Conservation (phyloP, 2,113 vertebrate genomes). For the Dasypus novemcinctus region DNA sequence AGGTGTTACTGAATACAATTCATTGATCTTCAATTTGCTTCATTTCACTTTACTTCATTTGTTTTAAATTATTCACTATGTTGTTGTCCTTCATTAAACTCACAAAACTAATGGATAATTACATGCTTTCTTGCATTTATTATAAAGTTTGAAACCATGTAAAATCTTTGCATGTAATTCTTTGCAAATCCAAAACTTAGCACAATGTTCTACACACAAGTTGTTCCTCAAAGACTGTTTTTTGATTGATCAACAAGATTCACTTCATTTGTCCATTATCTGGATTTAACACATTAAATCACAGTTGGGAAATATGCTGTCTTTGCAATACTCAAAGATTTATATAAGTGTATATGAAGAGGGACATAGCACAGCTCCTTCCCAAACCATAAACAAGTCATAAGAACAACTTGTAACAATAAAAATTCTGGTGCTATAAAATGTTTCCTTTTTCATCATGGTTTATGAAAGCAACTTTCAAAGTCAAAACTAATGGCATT, state of each 20-base stretch:
- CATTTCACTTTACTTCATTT: neutral
- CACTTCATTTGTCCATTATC: neutral
- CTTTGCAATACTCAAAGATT: neutral
- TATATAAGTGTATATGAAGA: neutral
- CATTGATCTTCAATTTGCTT: neutral
- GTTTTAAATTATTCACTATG: slow-evolving; percentile 19
- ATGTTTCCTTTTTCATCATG: neutral
- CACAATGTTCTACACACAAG: neutral
- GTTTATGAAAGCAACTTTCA: neutral
- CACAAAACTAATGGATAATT: neutral
- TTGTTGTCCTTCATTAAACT: slow-evolving; percentile 1
- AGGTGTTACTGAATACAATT: neutral
- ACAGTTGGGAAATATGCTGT: neutral
- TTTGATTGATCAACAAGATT: neutral
- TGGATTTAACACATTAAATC: neutral
- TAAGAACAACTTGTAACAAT: neutral
- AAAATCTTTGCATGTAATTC: neutral
- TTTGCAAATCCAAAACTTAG: neutral
- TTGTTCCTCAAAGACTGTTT: neutral
- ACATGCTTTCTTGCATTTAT: neutral
- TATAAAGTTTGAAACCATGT: neutral
- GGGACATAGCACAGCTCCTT: neutral
- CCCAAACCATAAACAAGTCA: neutral
- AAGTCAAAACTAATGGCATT: neutral
- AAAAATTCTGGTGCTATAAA: neutral